Base-by-base conservation (phyloP, 2,113 vertebrate genomes). In the Coptodon bakossiorum region DNA sequence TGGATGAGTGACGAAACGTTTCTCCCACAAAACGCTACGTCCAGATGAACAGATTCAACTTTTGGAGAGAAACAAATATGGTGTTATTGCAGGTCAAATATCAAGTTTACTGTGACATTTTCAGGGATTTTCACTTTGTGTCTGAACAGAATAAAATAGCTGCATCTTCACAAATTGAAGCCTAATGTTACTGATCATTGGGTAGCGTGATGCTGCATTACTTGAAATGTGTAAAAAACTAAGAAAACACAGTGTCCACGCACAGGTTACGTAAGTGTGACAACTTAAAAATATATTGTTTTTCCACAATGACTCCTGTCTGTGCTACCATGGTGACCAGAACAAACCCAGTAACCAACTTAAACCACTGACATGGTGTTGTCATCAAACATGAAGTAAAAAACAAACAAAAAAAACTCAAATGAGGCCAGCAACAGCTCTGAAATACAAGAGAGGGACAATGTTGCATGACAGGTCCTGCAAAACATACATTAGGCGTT, bases 401-500 rank as follows among this genome's bases (percentile, higher is more conserved):
- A 3, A 56, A 45, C 22, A 22, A 22, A 22, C 22, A 45, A 2
- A 14, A 52, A 19, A 63, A 34, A 4, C 31, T 0, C 29, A 1
- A 19, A 5, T 24, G 66, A 71, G n/a, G 7, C 14, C 36, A 24
- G 66, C 36, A 9, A 43, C 12, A 0, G 66, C 9, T 71, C n/a
- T 40, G 36, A 71, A 71, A 0, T 3, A 48, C 10, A 0, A 0
- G 40, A 24, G 36, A 2, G 12, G 66, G 66, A 0, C 63, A 40
- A 40, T 22, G 63, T 13, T 40, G 5, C 0, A 68, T 68, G 5
- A 0, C 7, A 24, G 66, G 36, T 11, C 66, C 66, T 43, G 11
- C 12, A 71, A 40, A 71, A 1, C 36, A 24, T 14, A 43, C n/a
- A 1, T 71, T 14, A 68, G 61, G 0, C 4, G 0, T 22, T 38